Base-by-base conservation (phyloP, 2,113 vertebrate species). In the Barbus barbus region DNA sequence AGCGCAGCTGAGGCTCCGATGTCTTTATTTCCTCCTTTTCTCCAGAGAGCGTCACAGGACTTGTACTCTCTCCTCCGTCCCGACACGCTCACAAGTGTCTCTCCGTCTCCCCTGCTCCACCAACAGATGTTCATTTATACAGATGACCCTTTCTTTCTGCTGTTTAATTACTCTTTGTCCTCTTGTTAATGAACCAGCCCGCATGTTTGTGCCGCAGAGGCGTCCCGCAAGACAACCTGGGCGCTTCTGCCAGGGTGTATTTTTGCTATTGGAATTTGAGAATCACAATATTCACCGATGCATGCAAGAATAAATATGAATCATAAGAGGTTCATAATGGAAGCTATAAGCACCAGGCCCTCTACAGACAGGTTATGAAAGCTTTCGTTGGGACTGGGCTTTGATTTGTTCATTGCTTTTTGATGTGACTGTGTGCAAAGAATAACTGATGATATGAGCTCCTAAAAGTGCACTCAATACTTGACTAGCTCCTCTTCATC, bases 161-260 rank as follows among this genome's bases (percentile, higher is more conserved):
- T 28, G 67, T 82, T 86, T 89, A 89, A 87, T 87, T 84, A 85
- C 65, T 46, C 56, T 60, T 36, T 87, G 60, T 84, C 79, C 74
- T 72, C 60, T 38, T 51, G 44, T n/a, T 75, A 87, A 86, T 85
- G 76, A 83, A 81, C 9, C 28, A 58, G 44, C 38, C 63, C 48
- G 9, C 13, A n/a, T 44, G 67, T 26, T 51, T 12, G 46, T 24
- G 60, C 79, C 38, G 18, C 18, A 76, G 28, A 78, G 48, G 44
- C 71, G 4, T 81, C 78, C 51, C 75, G 28, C n/a, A 53, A 33
- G 71, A 51, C 33, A 33, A 41, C 56, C 38, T 2, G 67, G 33
- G 46, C 8, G 16, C 58, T 33, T 74, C 44, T 69, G 65, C 31
- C 4, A 1, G 26, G 44, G 63, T 60, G 58, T 22, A 4, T 48